Conservation (phyloP, 2,797 vertebrate genomes). For the Somateria mollissima region DNA sequence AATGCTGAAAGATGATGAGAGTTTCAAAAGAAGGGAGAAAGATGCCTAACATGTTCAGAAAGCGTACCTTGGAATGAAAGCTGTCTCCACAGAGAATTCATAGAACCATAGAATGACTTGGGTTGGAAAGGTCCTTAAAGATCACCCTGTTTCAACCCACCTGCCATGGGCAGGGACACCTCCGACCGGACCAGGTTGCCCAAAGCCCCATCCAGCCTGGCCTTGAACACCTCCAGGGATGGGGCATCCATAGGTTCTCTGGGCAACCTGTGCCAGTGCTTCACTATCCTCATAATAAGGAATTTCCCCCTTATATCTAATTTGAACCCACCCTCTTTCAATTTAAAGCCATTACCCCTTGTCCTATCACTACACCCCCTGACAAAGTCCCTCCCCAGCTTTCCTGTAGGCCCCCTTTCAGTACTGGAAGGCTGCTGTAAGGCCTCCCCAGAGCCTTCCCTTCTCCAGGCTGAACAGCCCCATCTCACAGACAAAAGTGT, state of each 20-base stretch:
- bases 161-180: neutral
- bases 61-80: neutral
- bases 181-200: neutral
- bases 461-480: neutral
- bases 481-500: neutral
- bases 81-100: rapidly evolving
- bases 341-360: neutral
- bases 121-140: neutral
- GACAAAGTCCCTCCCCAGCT: neutral
- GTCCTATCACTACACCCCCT: neutral
- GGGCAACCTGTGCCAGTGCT: neutral
- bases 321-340: neutral
- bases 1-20: neutral
- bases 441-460: neutral
- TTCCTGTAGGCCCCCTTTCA: neutral
- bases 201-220: neutral
- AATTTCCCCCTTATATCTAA: too few species aligned
- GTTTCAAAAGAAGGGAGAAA: neutral
- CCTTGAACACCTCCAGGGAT: neutral
- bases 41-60: neutral
- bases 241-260: neutral
- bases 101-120: neutral
- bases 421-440: neutral
- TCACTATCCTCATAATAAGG: neutral
- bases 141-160: neutral